Evolutionary conservation across 2,113 vertebrate species (phyloP), one percentile per base, ranked within the genome.

Genomic region (Callocephalon fimbriatum): DNA sequence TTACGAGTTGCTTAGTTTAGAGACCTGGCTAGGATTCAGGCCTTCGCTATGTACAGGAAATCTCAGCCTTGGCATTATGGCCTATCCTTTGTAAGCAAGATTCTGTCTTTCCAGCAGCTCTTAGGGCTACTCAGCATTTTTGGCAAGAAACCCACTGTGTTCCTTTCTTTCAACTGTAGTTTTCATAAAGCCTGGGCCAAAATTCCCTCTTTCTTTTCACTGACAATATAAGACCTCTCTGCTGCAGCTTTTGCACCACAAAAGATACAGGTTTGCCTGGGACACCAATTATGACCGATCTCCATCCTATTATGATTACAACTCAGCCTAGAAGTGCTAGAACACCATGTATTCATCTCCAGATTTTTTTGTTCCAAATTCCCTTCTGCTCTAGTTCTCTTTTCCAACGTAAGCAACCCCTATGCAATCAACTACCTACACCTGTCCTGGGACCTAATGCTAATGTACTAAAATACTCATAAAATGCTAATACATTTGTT

Each of bases 1-100:
- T 97, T 95, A 95, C 90, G 93, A 97, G 90, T 94, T 96, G 95
- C 77, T 93, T 95, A 94, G 88, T 95, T 95, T 94, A 91, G 89
- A 95, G 76, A 92, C 77, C 91, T 95, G 91, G 96, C 76, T 50
- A 91, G 77, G n/a, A 94, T 94, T 97, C 91, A 97, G 84, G 53
- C 65, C 79, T 93, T 93, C 56, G 22, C 71, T 86, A 67, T 51
- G 86, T 56, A 92, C 79, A 95, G 91, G 88, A 94, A 96, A 97
- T 97, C 86, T 95, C 92, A 96, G 90, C 73, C 89, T 96, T 94
- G 93, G 92, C 84, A 93, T 83, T 89, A 89, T 45, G 66, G 89
- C 9, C 76, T 77, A 95, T 93, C 93, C 66, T 94, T 91, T 95
- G 88, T 88, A 95, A 96, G 72, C 82, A 94, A 92, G 78, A 94